Percentiles rank a stretch among this genome's conserved stretches.
Conservation (phyloP, 92 coral and sea anemone genomes). For the Palythoa caribaeorum region DNA sequence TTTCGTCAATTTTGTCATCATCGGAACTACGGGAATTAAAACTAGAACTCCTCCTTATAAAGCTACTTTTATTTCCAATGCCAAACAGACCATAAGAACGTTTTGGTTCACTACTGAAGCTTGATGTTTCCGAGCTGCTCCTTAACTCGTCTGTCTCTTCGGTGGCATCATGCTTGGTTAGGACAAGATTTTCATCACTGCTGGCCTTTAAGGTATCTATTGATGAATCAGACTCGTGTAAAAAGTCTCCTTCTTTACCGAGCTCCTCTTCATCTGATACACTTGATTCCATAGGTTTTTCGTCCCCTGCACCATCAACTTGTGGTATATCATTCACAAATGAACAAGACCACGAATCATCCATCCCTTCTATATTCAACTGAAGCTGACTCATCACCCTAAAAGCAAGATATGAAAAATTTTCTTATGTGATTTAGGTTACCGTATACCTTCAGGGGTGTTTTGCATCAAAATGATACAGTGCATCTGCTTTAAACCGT, state of each 20-base stretch:
- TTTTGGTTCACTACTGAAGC: not conserved
- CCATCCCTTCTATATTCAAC: slow-evolving; percentile 77
- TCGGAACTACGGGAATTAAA: not conserved
- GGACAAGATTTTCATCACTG: not conserved
- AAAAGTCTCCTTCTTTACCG: not conserved
- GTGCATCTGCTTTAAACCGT: too few species aligned
- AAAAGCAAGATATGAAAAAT: not conserved
- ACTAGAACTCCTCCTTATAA: not conserved
- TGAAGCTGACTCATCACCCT: slow-evolving; percentile 46
- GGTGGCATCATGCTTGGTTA: not conserved
- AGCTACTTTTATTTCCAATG: not conserved
- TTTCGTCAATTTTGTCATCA: not conserved
- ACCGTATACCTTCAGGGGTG: too few species aligned
- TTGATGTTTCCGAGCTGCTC: slow-evolving; percentile 10
- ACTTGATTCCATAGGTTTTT: slow-evolving; percentile 31
- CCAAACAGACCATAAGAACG: slow-evolving; percentile 33
- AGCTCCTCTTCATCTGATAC: not conserved
- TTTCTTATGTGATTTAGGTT: not conserved
- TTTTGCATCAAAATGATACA: too few species aligned
- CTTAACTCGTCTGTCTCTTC: not conserved
- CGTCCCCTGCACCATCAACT: slow-evolving; percentile 90
- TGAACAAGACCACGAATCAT: slow-evolving; percentile 76
- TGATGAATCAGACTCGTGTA: not conserved
- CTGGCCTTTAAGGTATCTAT: not conserved
- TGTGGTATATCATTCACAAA: slow-evolving; percentile 85